A percentile compares a stretch with the other conserved stretches of the same genome.
These are phyloP conservation scores for Pseudomyrmex flavicornis DNA, from an alignment of 1,140 invertebrate genomes.

Conservation along the genomic window DNA sequence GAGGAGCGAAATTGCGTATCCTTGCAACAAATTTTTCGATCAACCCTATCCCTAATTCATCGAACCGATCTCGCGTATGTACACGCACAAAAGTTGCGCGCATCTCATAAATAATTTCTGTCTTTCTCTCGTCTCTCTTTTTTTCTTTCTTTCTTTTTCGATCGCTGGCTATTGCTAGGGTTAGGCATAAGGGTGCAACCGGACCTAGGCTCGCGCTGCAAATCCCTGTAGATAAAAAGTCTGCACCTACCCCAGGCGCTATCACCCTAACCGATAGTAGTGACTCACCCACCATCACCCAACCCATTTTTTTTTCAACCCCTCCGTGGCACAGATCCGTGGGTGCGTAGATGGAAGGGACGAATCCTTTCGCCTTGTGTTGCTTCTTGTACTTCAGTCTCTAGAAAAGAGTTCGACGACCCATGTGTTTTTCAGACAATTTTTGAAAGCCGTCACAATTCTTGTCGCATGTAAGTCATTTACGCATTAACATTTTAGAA, in stretches of 20 bases:
- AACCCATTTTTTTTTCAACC: slow-evolving; percentile 81
- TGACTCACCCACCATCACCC: slow-evolving; percentile 81
- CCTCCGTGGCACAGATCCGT: slow-evolving; percentile 76
- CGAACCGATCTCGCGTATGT: slow-evolving; percentile 57
- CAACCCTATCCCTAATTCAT: slow-evolving; percentile 75
- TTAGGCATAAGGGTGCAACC: slow-evolving; percentile 78
- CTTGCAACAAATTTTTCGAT: slow-evolving; percentile 36
- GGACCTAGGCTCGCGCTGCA: slow-evolving; percentile 79
- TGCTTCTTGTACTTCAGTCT: slow-evolving; percentile 70
- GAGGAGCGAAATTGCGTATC: not conserved
- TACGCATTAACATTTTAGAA: not conserved
- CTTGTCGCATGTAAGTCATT: not conserved
- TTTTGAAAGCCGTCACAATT: not conserved
- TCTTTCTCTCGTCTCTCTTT: slow-evolving; percentile 48
- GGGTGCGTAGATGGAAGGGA: slow-evolving; percentile 76
- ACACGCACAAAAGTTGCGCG: slow-evolving; percentile 75
- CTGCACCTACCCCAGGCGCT: slow-evolving; percentile 76
- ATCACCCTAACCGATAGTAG: slow-evolving; percentile 78
- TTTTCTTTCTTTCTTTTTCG: slow-evolving; percentile 66
- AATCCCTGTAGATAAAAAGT: slow-evolving; percentile 84
- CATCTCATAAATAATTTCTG: slow-evolving; percentile 84
- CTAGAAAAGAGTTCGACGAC: slow-evolving; percentile 63
- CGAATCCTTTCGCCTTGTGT: slow-evolving; percentile 79
- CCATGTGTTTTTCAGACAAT: not conserved
- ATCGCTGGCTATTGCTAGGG: slow-evolving; percentile 69